phyloP scores from a whole-genome alignment of 2,888 invertebrate species.

The Tenthredo livida region DNA sequence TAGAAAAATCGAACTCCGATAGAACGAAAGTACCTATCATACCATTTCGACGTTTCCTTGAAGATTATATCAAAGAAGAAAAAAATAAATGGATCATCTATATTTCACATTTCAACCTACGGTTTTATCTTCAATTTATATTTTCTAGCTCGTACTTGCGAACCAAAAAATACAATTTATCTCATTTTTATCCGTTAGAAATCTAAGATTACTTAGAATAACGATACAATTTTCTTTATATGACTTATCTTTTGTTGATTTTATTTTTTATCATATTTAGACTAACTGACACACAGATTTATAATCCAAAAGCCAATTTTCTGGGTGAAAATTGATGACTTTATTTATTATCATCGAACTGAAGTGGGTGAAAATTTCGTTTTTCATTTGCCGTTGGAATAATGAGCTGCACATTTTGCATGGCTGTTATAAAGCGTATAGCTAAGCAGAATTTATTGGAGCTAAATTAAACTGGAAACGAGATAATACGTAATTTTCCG shows the following conservation, averaged over 20 bases:
- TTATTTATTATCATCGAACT: not conserved
- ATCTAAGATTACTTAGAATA: not conserved
- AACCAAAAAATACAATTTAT: too few relatives aligned
- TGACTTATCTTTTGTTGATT: not conserved
- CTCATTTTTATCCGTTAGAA: too few relatives aligned
- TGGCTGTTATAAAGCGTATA: too few relatives aligned
- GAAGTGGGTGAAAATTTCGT: not conserved
- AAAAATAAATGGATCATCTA: not conserved
- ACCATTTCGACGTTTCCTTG: not conserved
- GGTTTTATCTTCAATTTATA: too few relatives aligned
- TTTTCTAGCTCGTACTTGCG: too few relatives aligned
- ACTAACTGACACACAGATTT: not conserved
- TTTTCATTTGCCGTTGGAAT: too few relatives aligned
- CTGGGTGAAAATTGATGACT: not conserved
- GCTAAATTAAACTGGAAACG: too few relatives aligned
- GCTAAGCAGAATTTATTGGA: too few relatives aligned
- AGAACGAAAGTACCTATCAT: not conserved
- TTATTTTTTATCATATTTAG: not conserved
- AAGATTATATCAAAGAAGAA: not conserved
- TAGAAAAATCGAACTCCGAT: constrained; percentile 27
- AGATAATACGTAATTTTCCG: not conserved
- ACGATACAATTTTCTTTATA: not conserved
- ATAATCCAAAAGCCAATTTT: not conserved
- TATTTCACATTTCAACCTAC: not conserved
- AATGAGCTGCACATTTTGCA: too few relatives aligned